Evolutionary conservation across 2,888 invertebrate species (phyloP).

Genomic region (Phytoseiulus persimilis): DNA sequence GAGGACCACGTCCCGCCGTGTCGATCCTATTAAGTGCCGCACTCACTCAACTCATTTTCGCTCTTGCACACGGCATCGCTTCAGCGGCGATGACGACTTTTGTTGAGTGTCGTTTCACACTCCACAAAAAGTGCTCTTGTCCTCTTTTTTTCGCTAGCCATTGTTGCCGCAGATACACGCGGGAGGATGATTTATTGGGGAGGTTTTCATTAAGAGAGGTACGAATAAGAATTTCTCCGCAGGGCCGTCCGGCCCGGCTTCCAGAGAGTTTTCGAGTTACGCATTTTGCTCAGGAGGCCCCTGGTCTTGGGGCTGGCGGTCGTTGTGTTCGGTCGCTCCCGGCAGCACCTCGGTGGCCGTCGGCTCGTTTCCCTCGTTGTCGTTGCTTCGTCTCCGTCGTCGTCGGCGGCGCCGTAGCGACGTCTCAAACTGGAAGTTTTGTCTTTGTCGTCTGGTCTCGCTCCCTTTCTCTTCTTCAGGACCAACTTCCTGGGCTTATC

Average conservation of each 20-base stretch:
- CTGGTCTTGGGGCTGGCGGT: background rate
- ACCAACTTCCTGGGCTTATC: background rate
- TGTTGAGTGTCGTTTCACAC: background rate
- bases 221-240: background rate
- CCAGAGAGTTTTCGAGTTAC: background rate
- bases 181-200: background rate
- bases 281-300: background rate
- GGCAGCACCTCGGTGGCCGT: background rate
- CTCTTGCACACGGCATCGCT: background rate
- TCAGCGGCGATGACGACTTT: background rate
- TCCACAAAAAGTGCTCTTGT: background rate
- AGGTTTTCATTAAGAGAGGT: background rate
- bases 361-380: background rate
- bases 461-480: background rate
- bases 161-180: background rate
- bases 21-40: background rate
- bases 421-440: background rate
- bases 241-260: background rate
- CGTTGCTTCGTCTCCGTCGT: too few species aligned
- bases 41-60: background rate
- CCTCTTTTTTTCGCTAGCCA: background rate
- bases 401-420: too few species aligned
- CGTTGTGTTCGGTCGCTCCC: background rate
- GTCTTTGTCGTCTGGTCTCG: background rate
- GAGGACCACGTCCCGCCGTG: background rate